Evolutionary conservation across 2,797 vertebrate genomes (phyloP).

Genomic region (Neosalanx taihuensis): DNA sequence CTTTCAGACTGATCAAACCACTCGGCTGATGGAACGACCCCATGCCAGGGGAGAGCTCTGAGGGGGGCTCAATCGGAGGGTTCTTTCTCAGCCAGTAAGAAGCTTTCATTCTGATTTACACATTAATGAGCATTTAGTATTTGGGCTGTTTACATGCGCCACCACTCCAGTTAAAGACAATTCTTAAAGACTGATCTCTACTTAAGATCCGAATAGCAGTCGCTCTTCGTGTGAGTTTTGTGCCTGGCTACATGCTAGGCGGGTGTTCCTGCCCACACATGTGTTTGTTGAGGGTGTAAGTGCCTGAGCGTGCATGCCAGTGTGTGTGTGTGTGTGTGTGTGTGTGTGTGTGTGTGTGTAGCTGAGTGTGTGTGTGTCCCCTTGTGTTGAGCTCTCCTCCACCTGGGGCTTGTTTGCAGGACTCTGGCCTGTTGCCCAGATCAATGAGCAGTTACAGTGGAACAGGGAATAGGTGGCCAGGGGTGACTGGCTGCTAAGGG

Average conservation of each 20-base stretch:
- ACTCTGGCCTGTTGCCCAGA: conserved; percentile 41
- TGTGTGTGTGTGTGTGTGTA: conserved; percentile 2
- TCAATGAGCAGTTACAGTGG: conserved; percentile 40
- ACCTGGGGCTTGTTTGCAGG: conserved; percentile 33
- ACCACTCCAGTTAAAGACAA: conserved; percentile 52
- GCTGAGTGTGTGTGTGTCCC: not conserved
- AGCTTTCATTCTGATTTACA: conserved; percentile 70
- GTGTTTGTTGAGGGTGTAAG: conserved; percentile 6
- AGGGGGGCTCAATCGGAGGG: conserved; percentile 54
- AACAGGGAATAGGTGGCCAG: conserved; percentile 38
- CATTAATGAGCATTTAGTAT: conserved; percentile 68
- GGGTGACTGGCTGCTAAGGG: conserved; percentile 44
- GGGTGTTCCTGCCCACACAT: not conserved
- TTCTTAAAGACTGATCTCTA: conserved; percentile 22
- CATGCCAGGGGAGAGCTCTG: conserved; percentile 59
- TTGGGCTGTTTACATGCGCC: conserved; percentile 54
- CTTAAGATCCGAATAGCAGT: conserved; percentile 20
- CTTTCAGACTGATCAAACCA: conserved; percentile 59
- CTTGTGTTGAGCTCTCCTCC: conserved; percentile 19
- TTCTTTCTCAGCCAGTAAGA: conserved; percentile 68
- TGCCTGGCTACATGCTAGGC: not conserved
- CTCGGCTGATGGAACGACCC: conserved; percentile 60
- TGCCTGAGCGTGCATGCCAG: not conserved
- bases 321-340: conserved; percentile 3
- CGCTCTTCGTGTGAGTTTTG: not conserved